Percentiles rank a stretch among this genome's conserved stretches.
These are phyloP conservation scores for Artibeus lituratus DNA, from an alignment of 2,797 vertebrate species.

Conservation along the genomic window DNA sequence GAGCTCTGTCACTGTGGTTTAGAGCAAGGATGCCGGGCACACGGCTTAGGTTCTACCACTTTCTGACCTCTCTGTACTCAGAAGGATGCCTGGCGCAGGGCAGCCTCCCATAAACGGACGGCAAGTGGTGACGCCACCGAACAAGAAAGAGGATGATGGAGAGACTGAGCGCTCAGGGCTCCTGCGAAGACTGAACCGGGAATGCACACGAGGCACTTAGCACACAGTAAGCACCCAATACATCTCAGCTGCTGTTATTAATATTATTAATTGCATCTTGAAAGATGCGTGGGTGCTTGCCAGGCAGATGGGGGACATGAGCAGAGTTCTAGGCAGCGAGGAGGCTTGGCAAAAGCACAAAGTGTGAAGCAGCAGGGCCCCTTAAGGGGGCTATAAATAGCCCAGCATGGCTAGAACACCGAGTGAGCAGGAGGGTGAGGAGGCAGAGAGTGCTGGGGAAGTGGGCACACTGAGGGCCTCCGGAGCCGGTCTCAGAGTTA, in stretches of 20 bases:
- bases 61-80: not conserved
- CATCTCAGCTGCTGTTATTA: conserved; percentile 52
- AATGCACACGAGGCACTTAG: not conserved
- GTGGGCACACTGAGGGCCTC: not conserved
- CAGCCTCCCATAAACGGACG: not conserved
- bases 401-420: conserved; percentile 36
- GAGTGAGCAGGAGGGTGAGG: conserved; percentile 25
- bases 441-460: not conserved
- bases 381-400: conserved; percentile 62
- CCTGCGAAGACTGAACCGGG: not conserved
- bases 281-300: conserved; percentile 56
- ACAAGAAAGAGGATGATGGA: not conserved
- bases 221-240: conserved; percentile 40
- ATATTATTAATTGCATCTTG: conserved; percentile 60
- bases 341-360: conserved; percentile 53
- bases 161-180: not conserved
- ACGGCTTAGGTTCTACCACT: not conserved
- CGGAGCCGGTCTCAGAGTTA: not conserved
- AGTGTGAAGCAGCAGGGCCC: conserved; percentile 60
- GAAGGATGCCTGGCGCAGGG: not conserved
- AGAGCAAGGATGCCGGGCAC: not conserved
- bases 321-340: conserved; percentile 53
- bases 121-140: not conserved
- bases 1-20: not conserved
- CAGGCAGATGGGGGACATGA: conserved; percentile 45